These are phyloP conservation scores for Teleogryllus occipitalis DNA, from an alignment of 1,140 invertebrate genomes.

Conservation along the genomic window DNA sequence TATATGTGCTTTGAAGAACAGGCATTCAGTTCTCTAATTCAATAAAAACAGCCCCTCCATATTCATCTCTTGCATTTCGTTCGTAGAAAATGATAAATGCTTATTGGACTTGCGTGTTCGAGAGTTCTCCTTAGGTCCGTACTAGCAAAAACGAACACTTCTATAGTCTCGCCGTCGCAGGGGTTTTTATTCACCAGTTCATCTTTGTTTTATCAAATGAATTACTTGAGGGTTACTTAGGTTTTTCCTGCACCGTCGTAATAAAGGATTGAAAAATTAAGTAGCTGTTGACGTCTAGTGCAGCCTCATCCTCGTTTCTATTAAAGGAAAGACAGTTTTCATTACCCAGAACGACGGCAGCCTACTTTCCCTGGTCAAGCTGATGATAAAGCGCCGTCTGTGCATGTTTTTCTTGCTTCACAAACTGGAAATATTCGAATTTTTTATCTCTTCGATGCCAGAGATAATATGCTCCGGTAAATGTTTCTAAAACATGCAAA, in stretches of 20 bases:
- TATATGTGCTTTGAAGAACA: too few relatives aligned
- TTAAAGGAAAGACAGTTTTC: not conserved
- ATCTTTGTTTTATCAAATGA: not conserved
- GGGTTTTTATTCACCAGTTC: not conserved
- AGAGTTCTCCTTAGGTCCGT: not conserved
- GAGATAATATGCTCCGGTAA: not conserved
- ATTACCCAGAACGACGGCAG: not conserved
- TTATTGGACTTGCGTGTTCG: not conserved
- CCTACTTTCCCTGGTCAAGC: not conserved
- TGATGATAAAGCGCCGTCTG: not conserved
- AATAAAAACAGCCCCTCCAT: too few relatives aligned
- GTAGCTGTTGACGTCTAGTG: not conserved
- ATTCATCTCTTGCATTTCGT: too few relatives aligned
- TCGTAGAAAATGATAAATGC: not conserved
- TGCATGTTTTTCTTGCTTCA: not conserved
- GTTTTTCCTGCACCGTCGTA: not conserved
- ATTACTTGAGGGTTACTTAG: not conserved
- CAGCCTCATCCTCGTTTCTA: not conserved
- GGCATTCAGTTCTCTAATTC: too few relatives aligned
- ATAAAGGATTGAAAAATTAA: slow-evolving; percentile 2
- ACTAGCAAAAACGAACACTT: too few relatives aligned
- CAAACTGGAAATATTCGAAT: not conserved
- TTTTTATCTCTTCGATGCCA: too few relatives aligned
- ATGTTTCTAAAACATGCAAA: not conserved
- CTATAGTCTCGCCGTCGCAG: too few relatives aligned